Percentiles rank a stretch among this genome's conserved stretches.
phyloP scores from a whole-genome alignment of 1,140 invertebrate species.

The Hormaphis cornu region DNA sequence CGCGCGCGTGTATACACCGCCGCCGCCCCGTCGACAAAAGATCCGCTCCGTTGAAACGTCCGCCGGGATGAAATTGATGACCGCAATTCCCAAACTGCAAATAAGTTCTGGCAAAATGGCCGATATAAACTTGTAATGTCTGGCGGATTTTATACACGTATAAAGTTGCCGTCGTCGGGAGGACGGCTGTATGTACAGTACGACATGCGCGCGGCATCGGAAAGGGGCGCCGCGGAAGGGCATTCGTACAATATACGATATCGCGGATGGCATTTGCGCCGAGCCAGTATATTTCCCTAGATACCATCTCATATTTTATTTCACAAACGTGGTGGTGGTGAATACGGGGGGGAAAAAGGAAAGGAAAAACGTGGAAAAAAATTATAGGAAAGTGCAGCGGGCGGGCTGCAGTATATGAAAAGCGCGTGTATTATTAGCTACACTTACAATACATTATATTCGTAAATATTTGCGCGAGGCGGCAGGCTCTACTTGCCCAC shows the following conservation, averaged over 20 bases:
- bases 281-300: conserved; percentile 30
- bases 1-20: not conserved
- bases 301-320: conserved; percentile 32
- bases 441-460: not conserved
- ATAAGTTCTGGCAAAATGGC: conserved; percentile 31
- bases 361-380: not conserved
- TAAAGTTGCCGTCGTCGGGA: conserved; percentile 23
- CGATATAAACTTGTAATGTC: conserved; percentile 31
- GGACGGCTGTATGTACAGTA: too few relatives aligned
- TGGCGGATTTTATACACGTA: conserved; percentile 17
- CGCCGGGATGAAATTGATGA: conserved; percentile 31
- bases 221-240: too few relatives aligned
- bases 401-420: not conserved
- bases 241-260: conserved; percentile 28
- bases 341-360: not conserved
- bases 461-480: not conserved
- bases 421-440: not conserved
- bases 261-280: conserved; percentile 4
- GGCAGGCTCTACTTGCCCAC: too few relatives aligned
- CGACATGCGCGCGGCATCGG: too few relatives aligned
- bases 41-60: conserved; percentile 30
- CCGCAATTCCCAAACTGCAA: conserved; percentile 32
- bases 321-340: not conserved
- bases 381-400: not conserved
- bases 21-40: conserved; percentile 20